These are phyloP conservation scores for Indicator indicator DNA, from an alignment of 2,113 vertebrate genomes.

Conservation along the genomic window DNA sequence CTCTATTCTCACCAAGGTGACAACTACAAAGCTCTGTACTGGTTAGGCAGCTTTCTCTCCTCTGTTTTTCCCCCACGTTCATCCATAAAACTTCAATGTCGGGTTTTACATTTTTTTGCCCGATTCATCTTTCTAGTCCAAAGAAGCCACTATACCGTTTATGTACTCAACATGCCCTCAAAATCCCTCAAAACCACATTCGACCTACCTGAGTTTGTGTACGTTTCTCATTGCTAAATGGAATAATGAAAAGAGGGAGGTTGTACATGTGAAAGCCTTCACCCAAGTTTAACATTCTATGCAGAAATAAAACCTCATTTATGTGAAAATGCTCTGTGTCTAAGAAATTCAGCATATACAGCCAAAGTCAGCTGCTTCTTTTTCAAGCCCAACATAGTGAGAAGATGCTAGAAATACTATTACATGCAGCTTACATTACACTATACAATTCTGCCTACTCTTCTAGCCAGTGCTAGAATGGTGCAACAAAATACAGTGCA, in stretches of 20 bases:
- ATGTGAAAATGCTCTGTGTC: not conserved
- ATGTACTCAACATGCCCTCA: not conserved
- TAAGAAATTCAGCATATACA: not conserved
- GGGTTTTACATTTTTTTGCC: not conserved
- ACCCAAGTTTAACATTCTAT: not conserved
- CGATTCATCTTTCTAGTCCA: not conserved
- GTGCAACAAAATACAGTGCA: conserved; percentile 20
- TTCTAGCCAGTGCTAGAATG: conserved; percentile 6
- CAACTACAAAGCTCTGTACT: not conserved
- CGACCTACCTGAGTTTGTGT: not conserved
- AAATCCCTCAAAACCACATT: not conserved
- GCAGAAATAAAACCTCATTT: not conserved
- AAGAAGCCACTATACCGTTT: not conserved
- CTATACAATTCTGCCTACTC: not conserved
- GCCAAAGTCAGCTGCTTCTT: not conserved
- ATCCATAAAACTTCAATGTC: not conserved
- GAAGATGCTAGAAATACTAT: conserved; percentile 39
- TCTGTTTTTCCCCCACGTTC: not conserved
- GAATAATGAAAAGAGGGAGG: not conserved
- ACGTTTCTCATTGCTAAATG: not conserved
- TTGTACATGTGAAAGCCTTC: not conserved
- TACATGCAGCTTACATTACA: not conserved
- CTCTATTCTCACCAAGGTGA: conserved; percentile 8
- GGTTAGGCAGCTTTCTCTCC: not conserved
- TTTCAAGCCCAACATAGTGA: not conserved